Evolutionary conservation across 1,140 invertebrate species (phyloP).

Genomic region (Doryteuthis pealeii): DNA sequence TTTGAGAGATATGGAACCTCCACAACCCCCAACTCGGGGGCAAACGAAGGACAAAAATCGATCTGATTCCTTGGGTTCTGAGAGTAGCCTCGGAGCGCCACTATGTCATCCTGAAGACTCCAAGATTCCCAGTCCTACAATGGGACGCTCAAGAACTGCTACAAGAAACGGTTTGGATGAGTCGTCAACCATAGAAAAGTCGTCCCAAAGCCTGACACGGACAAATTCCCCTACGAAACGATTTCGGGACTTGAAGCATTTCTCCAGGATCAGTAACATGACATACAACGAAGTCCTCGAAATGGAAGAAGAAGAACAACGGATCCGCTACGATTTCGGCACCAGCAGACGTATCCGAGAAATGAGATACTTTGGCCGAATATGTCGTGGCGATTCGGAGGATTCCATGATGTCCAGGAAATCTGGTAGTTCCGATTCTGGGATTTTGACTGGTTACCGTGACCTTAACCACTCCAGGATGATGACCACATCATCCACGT

Average conservation of each 20-base stretch:
- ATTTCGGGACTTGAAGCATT: neutral
- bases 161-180: too few relatives aligned
- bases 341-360: neutral
- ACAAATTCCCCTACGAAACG: neutral
- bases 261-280: slow-evolving; percentile 1
- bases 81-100: too few relatives aligned
- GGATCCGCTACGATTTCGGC: neutral
- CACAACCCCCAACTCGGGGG: too few relatives aligned
- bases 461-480: neutral
- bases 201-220: too few relatives aligned
- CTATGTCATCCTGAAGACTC: too few relatives aligned
- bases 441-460: neutral
- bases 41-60: too few relatives aligned
- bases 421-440: slow-evolving; percentile 1
- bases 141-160: too few relatives aligned
- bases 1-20: too few relatives aligned
- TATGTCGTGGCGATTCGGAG: neutral
- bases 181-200: too few relatives aligned
- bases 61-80: too few relatives aligned
- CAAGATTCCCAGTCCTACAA: too few relatives aligned
- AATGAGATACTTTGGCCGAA: neutral
- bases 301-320: neutral
- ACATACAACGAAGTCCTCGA: neutral
- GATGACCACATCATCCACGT: neutral
- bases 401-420: neutral